Evolutionary conservation across 2,888 invertebrate species (phyloP), one percentile per base, ranked within the genome.

Genomic region (Pegoplata infirma): DNA sequence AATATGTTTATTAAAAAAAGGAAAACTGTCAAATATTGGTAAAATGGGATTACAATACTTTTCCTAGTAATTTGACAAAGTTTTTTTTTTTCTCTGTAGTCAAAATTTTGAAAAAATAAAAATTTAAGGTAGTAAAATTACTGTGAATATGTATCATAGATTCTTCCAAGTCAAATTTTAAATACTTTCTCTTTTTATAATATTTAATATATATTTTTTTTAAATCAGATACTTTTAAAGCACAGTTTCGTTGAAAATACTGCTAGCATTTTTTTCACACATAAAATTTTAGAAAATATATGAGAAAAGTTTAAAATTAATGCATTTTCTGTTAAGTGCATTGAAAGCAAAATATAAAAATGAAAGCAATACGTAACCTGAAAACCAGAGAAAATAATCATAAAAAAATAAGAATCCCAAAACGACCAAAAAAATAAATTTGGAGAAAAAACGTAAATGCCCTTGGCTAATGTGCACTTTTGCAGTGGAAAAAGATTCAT

Each of bases 241-340:
- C n/a, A n/a, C n/a, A n/a, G n/a, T n/a, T n/a, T n/a, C n/a, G 12
- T 3, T 2, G 36, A 40, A 40, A 40, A 40, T 4, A n/a, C 36
- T 4, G n/a, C n/a, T n/a, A 40, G n/a, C 36, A 40, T n/a, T 59
- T 49, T 49, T 56, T 64, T 67, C 36, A 53, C 55, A 79, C 55
- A 55, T 23, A 64, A 40, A 61, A 51, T 55, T 25, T 53, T 53
- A 8, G 36, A 19, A 71, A 75, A 79, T 79, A 75, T 79, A 79
- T 79, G 79, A 67, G 71, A 72, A 75, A 75, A 79, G 71, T 79
- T 79, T 67, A 75, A 79, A 75, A 75, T 75, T 72, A 79, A 79
- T 79, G 79, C 63, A 72, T 72, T 75, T 75, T 63, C 55, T 75
- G 56, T 75, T 74, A 79, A 79, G 63, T 72, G 75, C 79, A 79